Evolutionary conservation across 1,140 invertebrate species (phyloP).

Genomic region (Vanessa atalanta): DNA sequence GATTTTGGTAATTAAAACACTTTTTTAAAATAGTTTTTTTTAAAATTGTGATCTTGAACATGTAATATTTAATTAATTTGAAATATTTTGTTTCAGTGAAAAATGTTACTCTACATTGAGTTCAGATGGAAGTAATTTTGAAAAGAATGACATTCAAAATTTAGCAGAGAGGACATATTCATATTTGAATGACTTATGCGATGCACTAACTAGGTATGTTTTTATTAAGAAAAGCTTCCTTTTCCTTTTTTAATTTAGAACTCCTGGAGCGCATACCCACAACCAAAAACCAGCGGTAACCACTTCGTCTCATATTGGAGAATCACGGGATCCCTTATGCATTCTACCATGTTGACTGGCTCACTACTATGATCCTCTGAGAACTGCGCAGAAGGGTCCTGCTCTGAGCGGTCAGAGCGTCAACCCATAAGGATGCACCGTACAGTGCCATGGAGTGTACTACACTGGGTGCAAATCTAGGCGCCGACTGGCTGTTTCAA

Average conservation of each 20-base stretch:
- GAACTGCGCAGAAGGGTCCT: no score
- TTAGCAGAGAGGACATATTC: constrained; percentile 33
- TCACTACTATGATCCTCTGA: not conserved
- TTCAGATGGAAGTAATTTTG: constrained; percentile 6
- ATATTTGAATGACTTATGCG: constrained; percentile 40
- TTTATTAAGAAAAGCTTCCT: not conserved
- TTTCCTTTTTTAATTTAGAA: no score
- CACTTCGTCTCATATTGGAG: no score
- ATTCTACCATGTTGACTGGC: not conserved
- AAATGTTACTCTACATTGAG: constrained; percentile 28
- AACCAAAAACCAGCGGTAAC: no score
- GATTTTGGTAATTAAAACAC: constrained; percentile 49
- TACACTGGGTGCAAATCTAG: no score
- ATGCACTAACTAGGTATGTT: constrained; percentile 47
- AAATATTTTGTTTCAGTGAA: constrained; percentile 37
- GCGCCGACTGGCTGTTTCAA: no score
- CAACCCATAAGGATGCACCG: no score
- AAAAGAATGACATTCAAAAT: constrained; percentile 25
- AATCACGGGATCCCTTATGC: no score
- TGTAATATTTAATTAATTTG: not conserved
- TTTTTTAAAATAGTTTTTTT: not conserved
- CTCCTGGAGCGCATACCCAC: no score
- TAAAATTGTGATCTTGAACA: no score
- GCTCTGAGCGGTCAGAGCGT: no score
- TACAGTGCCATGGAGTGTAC: no score